A percentile compares a stretch with the other conserved stretches of the same genome.
Conservation (phyloP, 2,113 vertebrate genomes). For the Felis catus region F.catus_Fca126_mat1.0 CM031421.1:92566001-92566500, state of each 20-base stretch:
- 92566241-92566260: not conserved
- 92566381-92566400: not conserved
- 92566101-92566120: not conserved
- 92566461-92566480: not conserved
- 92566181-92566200: not conserved
- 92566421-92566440: not conserved
- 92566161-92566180: not conserved
- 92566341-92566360: not conserved
- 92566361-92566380: not conserved
- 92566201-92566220: rapidly evolving
- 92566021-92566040: not conserved
- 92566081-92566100: not conserved
- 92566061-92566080: not conserved
- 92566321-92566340: not conserved
- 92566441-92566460: not conserved
- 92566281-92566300: not conserved
- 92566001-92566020: not conserved
- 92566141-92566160: not conserved
- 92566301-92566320: not conserved
- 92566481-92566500: too few relatives aligned
- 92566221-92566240: too few relatives aligned
- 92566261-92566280: not conserved
- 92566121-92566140: not conserved
- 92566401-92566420: not conserved
- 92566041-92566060: not conserved